Percentiles rank a stretch among this genome's conserved stretches.
Conservation (phyloP, 1,140 invertebrate species). For the Globodera rostochiensis region DNA sequence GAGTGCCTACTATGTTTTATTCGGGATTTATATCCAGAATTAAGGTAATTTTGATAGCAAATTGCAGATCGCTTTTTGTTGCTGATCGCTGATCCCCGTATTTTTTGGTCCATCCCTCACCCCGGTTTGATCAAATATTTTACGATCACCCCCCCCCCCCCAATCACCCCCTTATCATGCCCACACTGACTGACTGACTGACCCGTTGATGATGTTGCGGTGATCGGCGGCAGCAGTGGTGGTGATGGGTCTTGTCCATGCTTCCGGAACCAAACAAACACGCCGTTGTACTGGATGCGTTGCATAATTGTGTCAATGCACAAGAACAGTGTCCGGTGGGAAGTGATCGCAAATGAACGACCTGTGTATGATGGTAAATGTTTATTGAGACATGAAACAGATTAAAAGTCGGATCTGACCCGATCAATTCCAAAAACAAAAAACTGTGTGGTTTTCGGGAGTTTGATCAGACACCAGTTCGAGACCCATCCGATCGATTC, state of each 20-base stretch:
- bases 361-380: conserved; percentile 72
- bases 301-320: conserved; percentile 94
- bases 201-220: neutral
- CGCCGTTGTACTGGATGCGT: conserved; percentile 90
- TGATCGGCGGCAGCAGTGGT: conserved; percentile 67
- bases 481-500: conserved; percentile 72
- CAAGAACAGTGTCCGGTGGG: conserved; percentile 89
- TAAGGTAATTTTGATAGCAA: too few relatives aligned
- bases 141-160: neutral
- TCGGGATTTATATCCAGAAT: too few relatives aligned
- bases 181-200: neutral
- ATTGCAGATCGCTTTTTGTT: neutral
- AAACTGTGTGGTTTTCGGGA: too few relatives aligned
- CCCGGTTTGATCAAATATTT: neutral
- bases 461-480: too few relatives aligned
- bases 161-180: neutral
- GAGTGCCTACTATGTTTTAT: too few relatives aligned
- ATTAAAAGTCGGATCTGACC: too few relatives aligned
- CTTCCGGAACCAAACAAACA: conserved; percentile 96
- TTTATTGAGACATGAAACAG: neutral
- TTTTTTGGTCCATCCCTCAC: neutral
- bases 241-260: conserved; percentile 74
- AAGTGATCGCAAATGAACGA: conserved; percentile 90
- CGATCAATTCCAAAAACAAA: neutral
- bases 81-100: neutral